Base-by-base conservation (phyloP, 2,113 vertebrate genomes). In the Uria aalge region DNA sequence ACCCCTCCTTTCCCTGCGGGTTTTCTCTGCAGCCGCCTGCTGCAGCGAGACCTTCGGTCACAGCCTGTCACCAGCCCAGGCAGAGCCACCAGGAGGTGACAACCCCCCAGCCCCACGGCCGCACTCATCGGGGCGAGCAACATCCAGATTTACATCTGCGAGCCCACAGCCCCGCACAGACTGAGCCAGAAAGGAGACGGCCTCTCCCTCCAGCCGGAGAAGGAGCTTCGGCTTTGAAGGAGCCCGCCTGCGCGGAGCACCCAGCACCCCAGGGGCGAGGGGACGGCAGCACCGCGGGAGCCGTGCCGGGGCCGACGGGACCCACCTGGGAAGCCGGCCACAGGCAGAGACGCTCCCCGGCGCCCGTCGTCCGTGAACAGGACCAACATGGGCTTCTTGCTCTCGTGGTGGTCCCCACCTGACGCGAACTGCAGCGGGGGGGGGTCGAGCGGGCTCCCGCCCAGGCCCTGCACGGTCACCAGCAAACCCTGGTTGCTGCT, bases 351-450 rank as follows among this genome's bases (percentile, higher is more conserved):
- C 0, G 98, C 75, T 4, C 98, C 97, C 17, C 98, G 98, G 29
- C 99, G 98, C 32, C 98, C 99, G 0, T 99, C 99, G 0, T 99
- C 99, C 0, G 99, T 99, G 96, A 99, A 99, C 20, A 99, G 97
- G 6, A 99, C 98, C 97, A 99, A 69, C 99, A 99, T 99, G 72
- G 99, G 99, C 97, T 98, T 99, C 94, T 99, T 99, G 97, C 99
- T 99, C 79, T 98, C 98, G 2, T 99, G 99, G 87, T 99, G 99
- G 87, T 98, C 96, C 29, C 94, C 94, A 18, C 98, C 92, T 0
- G 98, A 98, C 0, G 99, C 98, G 2, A 99, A 99, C 45, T 98
- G 98, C 53, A 99, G 96, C 0, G 93, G 73, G 5, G 98, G 98
- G 55, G 96, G 47, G 4, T 99, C 98, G 1, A 97, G 81, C 0